These are phyloP conservation scores for Struthidea cinerea DNA, from an alignment of 2,113 vertebrate genomes.

Conservation along the genomic window DNA sequence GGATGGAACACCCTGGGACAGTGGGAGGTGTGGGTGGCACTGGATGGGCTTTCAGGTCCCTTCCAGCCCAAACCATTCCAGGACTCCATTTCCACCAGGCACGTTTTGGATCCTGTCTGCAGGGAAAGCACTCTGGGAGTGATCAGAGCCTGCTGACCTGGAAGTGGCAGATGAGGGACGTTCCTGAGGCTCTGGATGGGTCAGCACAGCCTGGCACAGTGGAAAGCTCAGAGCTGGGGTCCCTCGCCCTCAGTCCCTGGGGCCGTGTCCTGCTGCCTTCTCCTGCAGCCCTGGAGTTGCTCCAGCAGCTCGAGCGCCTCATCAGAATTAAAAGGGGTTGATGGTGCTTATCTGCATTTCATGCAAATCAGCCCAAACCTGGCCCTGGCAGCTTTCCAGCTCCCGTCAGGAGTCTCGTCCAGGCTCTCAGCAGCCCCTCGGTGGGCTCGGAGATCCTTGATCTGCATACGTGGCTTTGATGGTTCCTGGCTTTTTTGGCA, in stretches of 20 bases:
- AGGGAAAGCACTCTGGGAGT: no score
- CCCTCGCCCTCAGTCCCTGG: neutral
- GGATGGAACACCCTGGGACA: neutral
- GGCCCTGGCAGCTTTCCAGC: neutral
- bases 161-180: neutral
- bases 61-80: neutral
- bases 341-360: neutral
- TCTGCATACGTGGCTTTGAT: neutral
- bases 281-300: neutral
- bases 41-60: neutral
- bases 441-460: neutral
- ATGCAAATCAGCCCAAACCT: neutral
- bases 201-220: neutral
- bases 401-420: neutral
- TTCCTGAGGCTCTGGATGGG: neutral
- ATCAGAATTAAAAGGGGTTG: neutral
- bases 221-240: neutral
- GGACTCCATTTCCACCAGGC: neutral
- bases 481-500: neutral
- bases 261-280: neutral
- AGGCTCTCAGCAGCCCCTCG: neutral
- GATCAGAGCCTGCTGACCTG: neutral
- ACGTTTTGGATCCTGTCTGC: neutral
- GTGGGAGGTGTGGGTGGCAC: neutral
- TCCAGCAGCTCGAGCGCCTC: neutral